Evolutionary conservation across 2,797 vertebrate species (phyloP).

Genomic region (Ibycter americanus): DNA sequence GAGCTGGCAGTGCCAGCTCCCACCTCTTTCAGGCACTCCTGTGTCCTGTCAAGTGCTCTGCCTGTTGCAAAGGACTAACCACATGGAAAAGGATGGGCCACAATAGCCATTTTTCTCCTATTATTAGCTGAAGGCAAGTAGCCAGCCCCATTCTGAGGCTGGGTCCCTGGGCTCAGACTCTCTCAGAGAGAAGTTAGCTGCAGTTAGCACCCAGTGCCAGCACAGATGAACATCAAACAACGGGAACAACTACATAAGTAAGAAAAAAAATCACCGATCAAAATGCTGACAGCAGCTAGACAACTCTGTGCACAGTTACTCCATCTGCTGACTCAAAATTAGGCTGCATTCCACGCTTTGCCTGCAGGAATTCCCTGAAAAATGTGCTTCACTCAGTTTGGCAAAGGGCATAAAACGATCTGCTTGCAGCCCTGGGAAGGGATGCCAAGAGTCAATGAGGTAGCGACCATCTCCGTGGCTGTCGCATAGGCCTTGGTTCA

Average conservation of each 20-base stretch:
- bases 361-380: slow-evolving; percentile 17
- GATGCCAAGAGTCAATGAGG: not conserved
- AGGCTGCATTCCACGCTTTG: not conserved
- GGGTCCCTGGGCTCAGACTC: not conserved
- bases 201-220: not conserved
- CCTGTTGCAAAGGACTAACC: not conserved
- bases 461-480: not conserved
- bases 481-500: not conserved
- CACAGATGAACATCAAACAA: not conserved
- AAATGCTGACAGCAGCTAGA: slow-evolving; percentile 1
- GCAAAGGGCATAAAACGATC: not conserved
- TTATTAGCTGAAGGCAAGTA: not conserved
- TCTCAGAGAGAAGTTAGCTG: not conserved
- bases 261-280: not conserved
- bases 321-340: not conserved
- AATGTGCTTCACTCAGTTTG: not conserved
- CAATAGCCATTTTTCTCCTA: not conserved
- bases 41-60: not conserved
- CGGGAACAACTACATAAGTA: not conserved
- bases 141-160: not conserved
- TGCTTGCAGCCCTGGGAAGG: not conserved
- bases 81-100: not conserved
- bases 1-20: not conserved
- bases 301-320: not conserved
- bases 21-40: not conserved